Evolutionary conservation across 2,113 vertebrate genomes (phyloP).

Genomic region (Brachyhypopomus gauderio): DNA sequence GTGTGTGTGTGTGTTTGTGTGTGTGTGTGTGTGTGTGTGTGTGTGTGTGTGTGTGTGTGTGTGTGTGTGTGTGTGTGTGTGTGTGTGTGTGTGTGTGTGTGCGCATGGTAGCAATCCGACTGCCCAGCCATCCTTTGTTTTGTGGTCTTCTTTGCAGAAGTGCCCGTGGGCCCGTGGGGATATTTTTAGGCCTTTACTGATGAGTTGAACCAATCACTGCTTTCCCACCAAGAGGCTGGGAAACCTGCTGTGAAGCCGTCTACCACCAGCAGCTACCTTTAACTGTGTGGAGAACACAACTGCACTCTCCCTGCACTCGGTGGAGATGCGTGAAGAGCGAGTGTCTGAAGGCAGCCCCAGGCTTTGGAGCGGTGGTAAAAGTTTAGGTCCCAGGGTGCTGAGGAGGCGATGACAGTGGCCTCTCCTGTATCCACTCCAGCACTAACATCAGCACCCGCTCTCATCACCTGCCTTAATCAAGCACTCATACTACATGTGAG

Average conservation of each 20-base stretch:
- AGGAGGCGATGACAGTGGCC: no score
- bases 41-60: not conserved
- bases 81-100: not conserved
- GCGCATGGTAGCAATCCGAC: not conserved
- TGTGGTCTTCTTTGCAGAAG: not conserved
- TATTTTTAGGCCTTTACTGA: slow-evolving; percentile 75
- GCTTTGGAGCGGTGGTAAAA: no score
- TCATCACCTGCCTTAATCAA: no score
- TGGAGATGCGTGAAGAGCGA: not conserved
- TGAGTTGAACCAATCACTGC: slow-evolving; percentile 74
- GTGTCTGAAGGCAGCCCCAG: no score
- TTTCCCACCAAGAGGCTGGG: slow-evolving; percentile 59
- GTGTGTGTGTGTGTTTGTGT: not conserved
- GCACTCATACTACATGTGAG: no score
- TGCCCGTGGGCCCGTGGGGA: slow-evolving; percentile 2
- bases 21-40: not conserved
- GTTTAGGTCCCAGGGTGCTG: no score
- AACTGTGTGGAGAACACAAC: not conserved
- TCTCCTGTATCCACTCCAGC: no score
- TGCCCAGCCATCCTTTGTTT: not conserved
- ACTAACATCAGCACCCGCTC: no score
- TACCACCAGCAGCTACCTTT: not conserved
- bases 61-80: no score
- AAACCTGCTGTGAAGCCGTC: slow-evolving; percentile 36
- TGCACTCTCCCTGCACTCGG: not conserved